Percentiles rank a stretch among this genome's conserved stretches.
phyloP scores from a whole-genome alignment of 2,797 vertebrate species.

The Sebastes flavidus region DNA sequence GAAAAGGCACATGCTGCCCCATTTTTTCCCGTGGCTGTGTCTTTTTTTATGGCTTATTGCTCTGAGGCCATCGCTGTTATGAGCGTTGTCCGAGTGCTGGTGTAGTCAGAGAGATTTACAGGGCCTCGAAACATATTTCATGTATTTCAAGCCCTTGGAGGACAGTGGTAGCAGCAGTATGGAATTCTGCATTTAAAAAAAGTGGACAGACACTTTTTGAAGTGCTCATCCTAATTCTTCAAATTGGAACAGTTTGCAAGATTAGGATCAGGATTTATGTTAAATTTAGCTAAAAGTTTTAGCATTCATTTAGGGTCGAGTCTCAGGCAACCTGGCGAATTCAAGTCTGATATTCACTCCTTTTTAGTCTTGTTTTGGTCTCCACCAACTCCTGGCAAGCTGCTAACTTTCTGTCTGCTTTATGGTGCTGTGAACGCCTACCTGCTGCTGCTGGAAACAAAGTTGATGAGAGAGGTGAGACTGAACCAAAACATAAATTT shows the following conservation, averaged over 20 bases:
- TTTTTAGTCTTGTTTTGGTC: background rate
- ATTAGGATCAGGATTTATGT: background rate
- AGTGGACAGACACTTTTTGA: conserved; percentile 1
- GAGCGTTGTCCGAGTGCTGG: conserved; percentile 47
- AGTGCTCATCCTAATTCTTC: background rate
- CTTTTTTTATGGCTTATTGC: conserved; percentile 51
- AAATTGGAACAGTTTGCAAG: background rate
- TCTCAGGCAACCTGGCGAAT: background rate
- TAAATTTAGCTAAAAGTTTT: background rate
- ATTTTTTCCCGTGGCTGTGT: conserved; percentile 45
- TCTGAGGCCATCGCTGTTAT: conserved; percentile 42
- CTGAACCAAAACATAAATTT: background rate
- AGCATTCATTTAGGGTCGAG: background rate
- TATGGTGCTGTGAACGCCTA: background rate
- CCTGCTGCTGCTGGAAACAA: background rate
- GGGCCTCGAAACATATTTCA: conserved; percentile 21
- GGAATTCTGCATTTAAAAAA: conserved; percentile 4
- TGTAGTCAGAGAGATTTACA: conserved; percentile 47
- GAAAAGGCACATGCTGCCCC: conserved; percentile 56
- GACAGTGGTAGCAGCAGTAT: background rate
- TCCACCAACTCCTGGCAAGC: background rate
- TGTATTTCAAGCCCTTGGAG: conserved; percentile 17
- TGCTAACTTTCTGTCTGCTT: background rate
- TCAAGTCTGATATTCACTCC: background rate
- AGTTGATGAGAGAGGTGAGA: background rate